Evolutionary conservation across 2,797 vertebrate genomes (phyloP).

Genomic region (Cyprinella venusta): DNA sequence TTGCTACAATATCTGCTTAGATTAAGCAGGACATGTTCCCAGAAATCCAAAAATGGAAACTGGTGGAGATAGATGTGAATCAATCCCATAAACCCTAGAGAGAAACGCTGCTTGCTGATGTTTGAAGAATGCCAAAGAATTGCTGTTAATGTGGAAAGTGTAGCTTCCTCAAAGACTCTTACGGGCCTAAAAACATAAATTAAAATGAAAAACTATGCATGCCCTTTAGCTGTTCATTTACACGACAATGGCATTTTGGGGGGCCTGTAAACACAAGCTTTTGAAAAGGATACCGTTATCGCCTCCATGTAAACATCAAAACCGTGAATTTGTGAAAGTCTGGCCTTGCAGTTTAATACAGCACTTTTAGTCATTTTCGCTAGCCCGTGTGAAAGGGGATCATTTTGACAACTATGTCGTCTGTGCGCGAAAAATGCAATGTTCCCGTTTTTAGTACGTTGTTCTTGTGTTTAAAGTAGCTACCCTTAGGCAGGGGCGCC

Average conservation of each 20-base stretch:
- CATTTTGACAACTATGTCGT: background rate
- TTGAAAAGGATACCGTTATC: background rate
- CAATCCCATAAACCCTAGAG: background rate
- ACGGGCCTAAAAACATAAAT: too few relatives aligned
- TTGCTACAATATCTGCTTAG: conserved; percentile 15
- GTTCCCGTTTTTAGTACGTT: too few relatives aligned
- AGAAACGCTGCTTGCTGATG: background rate
- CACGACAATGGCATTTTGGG: background rate
- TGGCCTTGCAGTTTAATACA: too few relatives aligned
- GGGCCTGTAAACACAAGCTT: background rate
- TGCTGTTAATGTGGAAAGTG: background rate
- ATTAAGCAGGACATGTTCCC: conserved; percentile 3
- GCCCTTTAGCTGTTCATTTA: background rate
- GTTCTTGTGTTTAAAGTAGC: too few relatives aligned
- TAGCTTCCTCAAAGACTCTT: background rate
- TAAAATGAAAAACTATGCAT: background rate
- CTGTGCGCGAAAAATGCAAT: too few relatives aligned
- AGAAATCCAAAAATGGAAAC: conserved; percentile 34
- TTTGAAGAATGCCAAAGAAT: background rate
- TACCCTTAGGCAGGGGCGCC: too few relatives aligned
- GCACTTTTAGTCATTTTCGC: background rate
- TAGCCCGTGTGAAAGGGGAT: background rate
- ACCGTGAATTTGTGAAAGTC: background rate
- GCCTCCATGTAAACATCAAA: background rate
- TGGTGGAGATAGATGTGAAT: background rate